Conservation (phyloP, 2,113 vertebrate species). For the Dolichotis patagonum region DNA sequence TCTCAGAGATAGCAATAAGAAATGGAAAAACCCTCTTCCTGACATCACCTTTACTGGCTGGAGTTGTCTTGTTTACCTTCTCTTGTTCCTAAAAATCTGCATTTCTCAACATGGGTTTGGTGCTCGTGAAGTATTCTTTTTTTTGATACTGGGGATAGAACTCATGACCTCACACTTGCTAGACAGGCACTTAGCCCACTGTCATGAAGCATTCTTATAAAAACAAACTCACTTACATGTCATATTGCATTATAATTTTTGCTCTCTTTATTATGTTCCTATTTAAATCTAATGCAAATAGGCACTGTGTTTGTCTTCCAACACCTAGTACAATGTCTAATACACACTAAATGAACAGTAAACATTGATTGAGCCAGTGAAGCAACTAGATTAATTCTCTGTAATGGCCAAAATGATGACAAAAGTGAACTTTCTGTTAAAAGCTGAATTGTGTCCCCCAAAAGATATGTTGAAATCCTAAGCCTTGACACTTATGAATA, state of each 20-base stretch:
- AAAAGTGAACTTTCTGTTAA: not conserved
- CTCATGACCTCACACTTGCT: too few species aligned
- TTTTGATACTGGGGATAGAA: too few species aligned
- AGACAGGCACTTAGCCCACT: too few species aligned
- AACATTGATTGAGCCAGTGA: not conserved
- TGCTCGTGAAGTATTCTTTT: not conserved
- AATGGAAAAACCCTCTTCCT: not conserved
- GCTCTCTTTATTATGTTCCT: not conserved
- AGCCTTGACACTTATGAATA: not conserved
- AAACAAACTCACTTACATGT: not conserved
- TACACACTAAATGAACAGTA: not conserved
- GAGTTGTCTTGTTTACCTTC: not conserved
- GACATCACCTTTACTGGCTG: not conserved
- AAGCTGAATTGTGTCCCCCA: not conserved
- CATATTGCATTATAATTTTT: not conserved
- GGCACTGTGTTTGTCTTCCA: not conserved
- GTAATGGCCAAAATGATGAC: not conserved
- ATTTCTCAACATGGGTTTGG: not conserved
- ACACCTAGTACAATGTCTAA: not conserved
- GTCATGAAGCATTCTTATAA: not conserved
- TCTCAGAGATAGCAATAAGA: not conserved
- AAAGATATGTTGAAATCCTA: not conserved
- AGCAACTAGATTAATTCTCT: not conserved
- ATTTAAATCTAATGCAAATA: not conserved
- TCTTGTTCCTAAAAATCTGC: not conserved